phyloP scores from a whole-genome alignment of 2,113 vertebrate species.

The Paratilapia polleni region DNA sequence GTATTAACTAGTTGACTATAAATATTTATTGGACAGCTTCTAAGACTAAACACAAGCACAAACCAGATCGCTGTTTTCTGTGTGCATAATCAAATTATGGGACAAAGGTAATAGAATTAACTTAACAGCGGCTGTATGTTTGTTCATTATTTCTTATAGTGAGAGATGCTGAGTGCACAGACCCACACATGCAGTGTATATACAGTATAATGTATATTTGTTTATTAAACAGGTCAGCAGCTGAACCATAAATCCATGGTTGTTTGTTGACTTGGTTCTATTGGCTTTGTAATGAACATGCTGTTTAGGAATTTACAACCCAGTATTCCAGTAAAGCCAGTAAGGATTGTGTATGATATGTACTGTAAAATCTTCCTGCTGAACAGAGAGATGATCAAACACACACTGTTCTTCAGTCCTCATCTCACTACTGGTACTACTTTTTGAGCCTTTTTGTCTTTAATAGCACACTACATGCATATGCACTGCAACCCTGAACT shows the following conservation, averaged over 20 bases:
- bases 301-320: slow-evolving; percentile 46
- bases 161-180: not conserved
- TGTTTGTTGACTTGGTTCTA: slow-evolving; percentile 31
- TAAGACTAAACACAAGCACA: not conserved
- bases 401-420: not conserved
- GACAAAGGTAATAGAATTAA: not conserved
- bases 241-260: slow-evolving; percentile 40
- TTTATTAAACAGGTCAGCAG: slow-evolving; percentile 15
- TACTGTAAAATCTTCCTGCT: not conserved
- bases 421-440: not conserved
- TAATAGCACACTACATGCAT: not conserved
- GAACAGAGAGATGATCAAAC: not conserved
- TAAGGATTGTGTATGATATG: slow-evolving; percentile 5
- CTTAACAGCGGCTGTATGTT: not conserved
- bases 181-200: not conserved
- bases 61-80: not conserved
- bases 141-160: not conserved
- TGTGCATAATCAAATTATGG: not conserved
- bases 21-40: not conserved
- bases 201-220: not conserved
- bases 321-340: slow-evolving; percentile 26
- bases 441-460: not conserved
- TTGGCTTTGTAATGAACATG: slow-evolving; percentile 58
- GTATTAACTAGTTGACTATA: not conserved
- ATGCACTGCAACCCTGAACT: not conserved